Evolutionary conservation across 64 coral and sea anemone species (phyloP).

Genomic region (Stichodactyla mertensii): DNA sequence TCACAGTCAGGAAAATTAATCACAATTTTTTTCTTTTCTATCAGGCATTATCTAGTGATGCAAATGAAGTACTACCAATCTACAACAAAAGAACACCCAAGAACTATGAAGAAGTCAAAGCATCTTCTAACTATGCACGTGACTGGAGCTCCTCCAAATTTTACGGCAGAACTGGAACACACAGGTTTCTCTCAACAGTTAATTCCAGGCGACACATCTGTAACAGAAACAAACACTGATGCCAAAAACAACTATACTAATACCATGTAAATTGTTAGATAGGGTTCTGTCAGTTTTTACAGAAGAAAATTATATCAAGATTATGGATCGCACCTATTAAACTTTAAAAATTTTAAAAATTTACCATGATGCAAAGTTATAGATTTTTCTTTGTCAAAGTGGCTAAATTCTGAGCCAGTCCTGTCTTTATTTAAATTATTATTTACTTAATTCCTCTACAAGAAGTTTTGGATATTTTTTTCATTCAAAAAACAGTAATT

Average conservation of each 20-base stretch:
- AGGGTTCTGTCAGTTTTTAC: background rate
- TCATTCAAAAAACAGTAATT: too few relatives aligned
- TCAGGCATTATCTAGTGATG: conserved; percentile 54
- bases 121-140: conserved; percentile 44
- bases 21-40: background rate
- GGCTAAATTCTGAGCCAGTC: too few relatives aligned
- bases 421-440: too few relatives aligned
- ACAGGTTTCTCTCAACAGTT: conserved; percentile 51
- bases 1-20: background rate
- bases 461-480: too few relatives aligned
- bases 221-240: background rate
- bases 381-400: background rate
- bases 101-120: conserved; percentile 70
- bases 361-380: background rate
- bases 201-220: conserved; percentile 4
- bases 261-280: background rate
- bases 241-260: background rate
- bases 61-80: conserved; percentile 67
- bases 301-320: background rate
- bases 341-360: background rate
- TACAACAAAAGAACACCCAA: conserved; percentile 69
- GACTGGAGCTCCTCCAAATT: conserved; percentile 78
- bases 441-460: too few relatives aligned
- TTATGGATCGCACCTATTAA: background rate
- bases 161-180: conserved; percentile 38